Evolutionary conservation across 2,888 invertebrate species (phyloP), one percentile per base, ranked within the genome.

Genomic region (Aricia artaxerxes): DNA sequence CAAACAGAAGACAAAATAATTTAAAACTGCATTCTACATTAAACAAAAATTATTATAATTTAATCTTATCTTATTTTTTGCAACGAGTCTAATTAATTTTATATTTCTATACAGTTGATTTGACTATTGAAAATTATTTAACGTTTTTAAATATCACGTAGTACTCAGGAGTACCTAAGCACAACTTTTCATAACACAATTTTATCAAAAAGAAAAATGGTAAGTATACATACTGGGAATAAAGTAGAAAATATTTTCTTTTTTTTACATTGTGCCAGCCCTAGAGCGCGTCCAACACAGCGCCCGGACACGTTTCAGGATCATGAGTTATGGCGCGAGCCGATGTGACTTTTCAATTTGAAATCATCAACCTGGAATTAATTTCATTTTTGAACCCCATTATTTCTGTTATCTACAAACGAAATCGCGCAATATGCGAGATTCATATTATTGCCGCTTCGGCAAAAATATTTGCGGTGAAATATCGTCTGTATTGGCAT

Each of bases 341-440:
- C 94, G 95, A 93, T 93, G 94, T 94, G 94, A 94, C 94, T 95
- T 95, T 94, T 95, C 95, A 95, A 95, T 94, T 95, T 94, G 94
- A 94, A 94, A 94, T 95, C 95, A 94, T 94, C 94, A 94, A 94
- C 93, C 92, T 94, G 94, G 94, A 94, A 94, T 94, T 94, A 94
- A 94, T 94, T 94, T 92, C 91, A 94, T 94, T 94, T 94, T 94
- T 94, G 93, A 93, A 93, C 93, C 91, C 94, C 93, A 94, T 94
- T 94, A 94, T 94, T 94, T 92, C 93, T 92, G 92, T 91, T 94
- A 94, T 94, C 94, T 92, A 91, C 90, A 88, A 87, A 87, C 88
- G 89, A 90, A 88, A 92, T 93, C 92, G 92, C 87, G 87, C 93
- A 94, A 94, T 94, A 94, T 93, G 94, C 92, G 92, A 91, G 87